A percentile compares a stretch with the other conserved stretches of the same genome.
These are phyloP conservation scores for Leuciscus waleckii DNA, from an alignment of 2,797 vertebrate species.

Conservation along the genomic window DNA sequence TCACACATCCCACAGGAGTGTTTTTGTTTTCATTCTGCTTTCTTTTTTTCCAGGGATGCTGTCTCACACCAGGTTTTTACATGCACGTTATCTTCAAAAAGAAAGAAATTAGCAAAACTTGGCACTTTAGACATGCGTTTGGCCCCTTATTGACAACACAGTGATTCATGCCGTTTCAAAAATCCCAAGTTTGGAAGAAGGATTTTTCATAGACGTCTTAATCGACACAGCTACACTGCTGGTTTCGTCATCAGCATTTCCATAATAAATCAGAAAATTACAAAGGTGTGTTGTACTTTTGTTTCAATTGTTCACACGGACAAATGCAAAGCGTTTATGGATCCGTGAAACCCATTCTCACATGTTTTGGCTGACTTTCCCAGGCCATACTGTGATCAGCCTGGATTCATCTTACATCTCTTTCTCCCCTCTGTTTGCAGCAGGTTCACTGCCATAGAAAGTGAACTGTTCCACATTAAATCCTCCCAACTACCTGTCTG, in stretches of 20 bases:
- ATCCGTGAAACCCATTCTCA: conserved; percentile 55
- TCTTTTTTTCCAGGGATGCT: conserved; percentile 44
- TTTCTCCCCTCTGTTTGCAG: conserved; percentile 53
- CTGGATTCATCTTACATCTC: conserved; percentile 66
- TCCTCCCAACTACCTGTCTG: conserved; percentile 72
- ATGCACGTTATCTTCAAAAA: conserved; percentile 53
- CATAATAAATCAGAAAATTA: conserved; percentile 48
- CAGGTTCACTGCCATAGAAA: conserved; percentile 60
- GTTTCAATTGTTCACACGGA: conserved; percentile 56
- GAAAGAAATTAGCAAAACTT: conserved; percentile 22
- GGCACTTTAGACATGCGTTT: background rate
- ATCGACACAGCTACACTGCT: conserved; percentile 29
- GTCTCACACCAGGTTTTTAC: conserved; percentile 49
- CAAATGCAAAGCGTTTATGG: conserved; percentile 36
- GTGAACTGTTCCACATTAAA: conserved; percentile 61
- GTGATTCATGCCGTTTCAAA: conserved; percentile 35
- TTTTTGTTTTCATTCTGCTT: conserved; percentile 52
- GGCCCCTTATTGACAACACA: background rate
- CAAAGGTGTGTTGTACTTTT: conserved; percentile 51
- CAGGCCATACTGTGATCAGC: conserved; percentile 60
- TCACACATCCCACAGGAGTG: conserved; percentile 67
- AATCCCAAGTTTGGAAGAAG: conserved; percentile 33
- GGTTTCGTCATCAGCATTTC: conserved; percentile 55
- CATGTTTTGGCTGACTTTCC: conserved; percentile 64
- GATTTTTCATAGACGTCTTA: conserved; percentile 41